These are phyloP conservation scores for Drosophila rufa DNA, from an alignment of 1,140 invertebrate species.

Conservation along the genomic window DNA sequence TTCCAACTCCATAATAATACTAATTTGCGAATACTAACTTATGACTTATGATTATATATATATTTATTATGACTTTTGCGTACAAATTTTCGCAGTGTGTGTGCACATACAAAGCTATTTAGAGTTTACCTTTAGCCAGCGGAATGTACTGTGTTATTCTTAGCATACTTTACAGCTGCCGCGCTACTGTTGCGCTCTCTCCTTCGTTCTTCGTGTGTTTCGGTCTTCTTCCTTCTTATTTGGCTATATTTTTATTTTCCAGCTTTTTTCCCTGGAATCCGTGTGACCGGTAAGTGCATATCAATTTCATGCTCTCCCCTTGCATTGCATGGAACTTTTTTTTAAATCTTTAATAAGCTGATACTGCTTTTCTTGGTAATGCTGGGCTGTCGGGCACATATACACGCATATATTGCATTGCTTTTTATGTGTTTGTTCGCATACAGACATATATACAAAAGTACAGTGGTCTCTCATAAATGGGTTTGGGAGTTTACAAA, in stretches of 20 bases:
- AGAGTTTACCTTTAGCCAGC: conserved; percentile 42
- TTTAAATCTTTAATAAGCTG: conserved; percentile 79
- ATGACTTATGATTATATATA: neutral
- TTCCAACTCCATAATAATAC: too few species aligned
- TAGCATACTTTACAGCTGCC: conserved; percentile 51
- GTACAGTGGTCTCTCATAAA: neutral
- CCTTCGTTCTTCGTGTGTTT: neutral
- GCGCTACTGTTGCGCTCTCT: neutral
- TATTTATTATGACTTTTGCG: neutral
- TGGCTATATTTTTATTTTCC: conserved; percentile 10
- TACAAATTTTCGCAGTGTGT: neutral
- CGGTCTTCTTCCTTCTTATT: neutral
- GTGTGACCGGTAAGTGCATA: conserved; percentile 77
- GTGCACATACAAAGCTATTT: conserved; percentile 6
- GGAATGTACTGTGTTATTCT: conserved; percentile 50
- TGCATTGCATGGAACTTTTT: conserved; percentile 49
- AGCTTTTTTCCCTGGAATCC: conserved; percentile 7
- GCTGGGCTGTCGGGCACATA: conserved; percentile 16
- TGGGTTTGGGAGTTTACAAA: neutral
- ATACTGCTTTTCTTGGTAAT: conserved; percentile 21
- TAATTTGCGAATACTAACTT: neutral
- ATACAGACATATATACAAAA: conserved; percentile 18
- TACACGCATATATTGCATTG: conserved; percentile 55
- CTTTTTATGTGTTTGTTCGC: conserved; percentile 56
- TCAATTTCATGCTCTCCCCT: conserved; percentile 68